Evolutionary conservation across 2,113 vertebrate genomes (phyloP).

Genomic region (Canis aureus): DNA sequence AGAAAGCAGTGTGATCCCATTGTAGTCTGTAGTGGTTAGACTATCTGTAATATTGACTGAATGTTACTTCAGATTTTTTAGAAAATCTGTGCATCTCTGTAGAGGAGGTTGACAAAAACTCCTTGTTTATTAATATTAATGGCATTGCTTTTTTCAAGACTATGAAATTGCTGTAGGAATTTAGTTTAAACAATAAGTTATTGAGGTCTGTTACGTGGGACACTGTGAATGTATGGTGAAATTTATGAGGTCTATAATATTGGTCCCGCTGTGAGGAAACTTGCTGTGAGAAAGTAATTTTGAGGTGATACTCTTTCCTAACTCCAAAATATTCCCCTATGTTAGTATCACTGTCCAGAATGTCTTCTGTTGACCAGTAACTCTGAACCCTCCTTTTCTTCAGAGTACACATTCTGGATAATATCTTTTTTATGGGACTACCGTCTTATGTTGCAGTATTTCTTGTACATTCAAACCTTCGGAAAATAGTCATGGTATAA

Average conservation of each 20-base stretch:
- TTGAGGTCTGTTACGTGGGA: not conserved
- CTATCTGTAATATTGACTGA: not conserved
- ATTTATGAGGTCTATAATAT: not conserved
- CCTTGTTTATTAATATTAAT: not conserved
- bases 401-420: constrained; percentile 13
- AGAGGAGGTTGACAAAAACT: not conserved
- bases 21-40: not conserved
- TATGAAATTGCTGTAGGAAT: constrained; percentile 3
- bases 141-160: not conserved
- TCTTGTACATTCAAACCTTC: constrained; percentile 46
- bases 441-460: not conserved
- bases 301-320: constrained; percentile 33
- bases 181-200: constrained; percentile 27
- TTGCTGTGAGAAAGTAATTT: not conserved
- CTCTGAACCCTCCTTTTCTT: not conserved
- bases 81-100: not conserved
- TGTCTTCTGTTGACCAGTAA: constrained; percentile 17
- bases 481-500: constrained; percentile 35
- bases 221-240: not conserved
- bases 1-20: not conserved
- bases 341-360: not conserved
- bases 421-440: constrained; percentile 22
- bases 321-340: not conserved
- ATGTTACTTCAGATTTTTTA: constrained; percentile 29
- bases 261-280: not conserved